These are phyloP conservation scores for Ceyx melanurus DNA, from an alignment of 2,113 vertebrate genomes.

Conservation along the genomic window DNA sequence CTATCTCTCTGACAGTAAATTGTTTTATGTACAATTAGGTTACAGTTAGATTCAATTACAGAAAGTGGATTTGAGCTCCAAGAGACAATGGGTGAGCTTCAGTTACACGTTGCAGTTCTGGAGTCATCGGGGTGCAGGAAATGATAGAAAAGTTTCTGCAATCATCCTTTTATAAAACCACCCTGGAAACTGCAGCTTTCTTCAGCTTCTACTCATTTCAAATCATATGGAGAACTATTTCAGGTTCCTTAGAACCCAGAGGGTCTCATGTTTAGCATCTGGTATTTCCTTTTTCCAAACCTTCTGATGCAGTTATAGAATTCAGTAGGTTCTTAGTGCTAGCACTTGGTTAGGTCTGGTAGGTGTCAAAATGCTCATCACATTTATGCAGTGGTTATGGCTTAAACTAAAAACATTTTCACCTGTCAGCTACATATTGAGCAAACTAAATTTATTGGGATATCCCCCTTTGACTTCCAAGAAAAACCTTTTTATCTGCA, in stretches of 20 bases:
- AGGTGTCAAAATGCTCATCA: background rate
- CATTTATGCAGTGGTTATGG: background rate
- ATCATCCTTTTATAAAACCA: background rate
- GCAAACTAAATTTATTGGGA: background rate
- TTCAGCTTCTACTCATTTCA: background rate
- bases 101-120: background rate
- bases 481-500: background rate
- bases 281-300: background rate
- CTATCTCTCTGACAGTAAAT: background rate
- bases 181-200: background rate
- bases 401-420: background rate
- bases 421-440: background rate
- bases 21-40: background rate
- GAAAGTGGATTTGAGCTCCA: background rate
- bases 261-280: background rate
- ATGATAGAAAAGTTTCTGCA: background rate
- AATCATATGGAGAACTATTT: background rate
- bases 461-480: background rate
- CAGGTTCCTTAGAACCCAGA: background rate
- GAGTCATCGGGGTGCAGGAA: background rate
- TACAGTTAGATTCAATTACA: background rate
- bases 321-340: background rate
- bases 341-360: background rate
- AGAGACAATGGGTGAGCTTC: background rate
- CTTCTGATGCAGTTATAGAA: background rate